Conservation (phyloP, 2,113 vertebrate genomes). For the Antennarius striatus region DNA sequence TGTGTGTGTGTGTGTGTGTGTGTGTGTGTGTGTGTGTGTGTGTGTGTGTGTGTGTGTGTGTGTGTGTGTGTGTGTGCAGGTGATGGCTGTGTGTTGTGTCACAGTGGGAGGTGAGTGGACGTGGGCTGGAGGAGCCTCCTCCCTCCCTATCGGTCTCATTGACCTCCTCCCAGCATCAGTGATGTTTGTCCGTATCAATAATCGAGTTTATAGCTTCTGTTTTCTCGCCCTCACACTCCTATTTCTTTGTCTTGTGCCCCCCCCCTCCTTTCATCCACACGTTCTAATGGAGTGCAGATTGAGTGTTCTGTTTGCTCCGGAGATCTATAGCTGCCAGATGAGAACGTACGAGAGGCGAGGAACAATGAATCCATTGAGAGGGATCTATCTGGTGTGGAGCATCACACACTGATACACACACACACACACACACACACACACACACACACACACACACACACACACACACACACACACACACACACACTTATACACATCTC, state of each 20-base stretch:
- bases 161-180: conserved; percentile 53
- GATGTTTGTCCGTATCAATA: conserved; percentile 34
- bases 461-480: no score
- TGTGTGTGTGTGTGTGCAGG: no score
- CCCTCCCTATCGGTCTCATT: conserved; percentile 10
- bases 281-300: conserved; percentile 73
- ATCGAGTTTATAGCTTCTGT: conserved; percentile 51
- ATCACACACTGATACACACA: not conserved
- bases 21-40: no score
- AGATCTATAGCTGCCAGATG: conserved; percentile 49
- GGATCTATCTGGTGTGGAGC: conserved; percentile 31
- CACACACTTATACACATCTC: not conserved
- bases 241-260: conserved; percentile 26
- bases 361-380: conserved; percentile 60
- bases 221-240: conserved; percentile 29
- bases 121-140: conserved; percentile 41
- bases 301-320: conserved; percentile 13
- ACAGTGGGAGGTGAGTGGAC: conserved; percentile 27
- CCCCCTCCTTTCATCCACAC: conserved; percentile 31
- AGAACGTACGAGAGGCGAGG: conserved; percentile 35
- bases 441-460: no score
- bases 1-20: no score
- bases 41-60: no score
- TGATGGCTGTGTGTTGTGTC: no score
- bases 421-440: no score